Base-by-base conservation (phyloP, 2,797 vertebrate species). In the Micropoecilia bifurca region DNA sequence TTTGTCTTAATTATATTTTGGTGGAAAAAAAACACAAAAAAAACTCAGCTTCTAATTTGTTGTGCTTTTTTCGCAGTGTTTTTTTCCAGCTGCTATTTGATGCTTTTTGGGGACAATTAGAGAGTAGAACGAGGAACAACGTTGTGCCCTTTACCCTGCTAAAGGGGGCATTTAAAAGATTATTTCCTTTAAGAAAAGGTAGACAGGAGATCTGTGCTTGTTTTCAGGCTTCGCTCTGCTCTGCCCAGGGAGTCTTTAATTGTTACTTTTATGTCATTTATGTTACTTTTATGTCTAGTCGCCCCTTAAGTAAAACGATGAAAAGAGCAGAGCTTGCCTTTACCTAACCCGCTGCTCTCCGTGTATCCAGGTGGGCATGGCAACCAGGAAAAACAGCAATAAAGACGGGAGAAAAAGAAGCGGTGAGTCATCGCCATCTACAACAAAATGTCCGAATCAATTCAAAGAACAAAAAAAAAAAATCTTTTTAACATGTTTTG, bases 291-390 rank as follows among this genome's bases (percentile, higher is more conserved):
- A 85, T 86, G 61, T 87, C 87, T 79, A 81, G 77, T 41, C 76
- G 59, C 25, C 68, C 41, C 10, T 39, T 78, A 86, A 83, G 57
- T 81, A 63, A 83, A 80, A 30, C 22, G 50, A 74, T 14, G 39
- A 74, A 76, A 73, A 53, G 75, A 66, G 80, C 77, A 39, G 57
- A 69, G 76, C 59, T 74, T 14, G 36, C 81, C 71, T 81, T 68
- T 68, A 36, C 59, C 61, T 74, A 61, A 78, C 73, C 75, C 72
- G 72, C 28, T 81, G 81, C 77, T 88, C 78, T 87, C 68, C 74
- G 79, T 57, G 82, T 87, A 90, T 91, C 78, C 71, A 46, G 59
- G 91, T 91, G 82, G 89, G 76, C 88, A 91, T 92, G 87, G 84
- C 87, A 93, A 93, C 90, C 79, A 77, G 73, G 75, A 68, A 75